Evolutionary conservation across 2,888 invertebrate species (phyloP).

Genomic region (Aricia artaxerxes): DNA sequence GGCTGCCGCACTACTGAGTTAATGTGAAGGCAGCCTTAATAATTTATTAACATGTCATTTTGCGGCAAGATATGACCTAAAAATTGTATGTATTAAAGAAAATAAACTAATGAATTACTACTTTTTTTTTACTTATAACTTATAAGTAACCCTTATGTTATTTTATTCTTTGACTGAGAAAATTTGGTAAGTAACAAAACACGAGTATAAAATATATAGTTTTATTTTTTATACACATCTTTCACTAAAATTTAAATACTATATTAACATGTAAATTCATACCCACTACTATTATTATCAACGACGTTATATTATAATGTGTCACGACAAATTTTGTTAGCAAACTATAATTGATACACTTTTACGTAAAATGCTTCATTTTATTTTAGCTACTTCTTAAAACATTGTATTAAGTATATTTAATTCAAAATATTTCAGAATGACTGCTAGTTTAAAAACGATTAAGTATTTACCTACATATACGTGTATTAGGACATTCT

Average conservation of each 20-base stretch:
- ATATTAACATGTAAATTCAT: background rate
- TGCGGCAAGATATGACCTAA: background rate
- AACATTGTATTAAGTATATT: background rate
- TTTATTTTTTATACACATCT: conserved; percentile 21
- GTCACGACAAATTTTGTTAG: conserved; percentile 9
- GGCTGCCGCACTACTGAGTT: too few species aligned
- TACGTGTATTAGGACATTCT: too few species aligned
- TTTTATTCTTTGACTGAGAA: background rate
- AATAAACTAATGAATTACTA: conserved; percentile 2
- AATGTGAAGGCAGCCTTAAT: background rate
- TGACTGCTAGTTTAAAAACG: background rate
- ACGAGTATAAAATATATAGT: conserved; percentile 2
- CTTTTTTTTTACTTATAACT: background rate
- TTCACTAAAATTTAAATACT: conserved; percentile 10
- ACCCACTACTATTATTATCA: background rate
- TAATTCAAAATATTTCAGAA: background rate
- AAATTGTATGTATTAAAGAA: background rate
- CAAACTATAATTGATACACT: background rate
- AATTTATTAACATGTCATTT: background rate
- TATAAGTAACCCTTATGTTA: background rate
- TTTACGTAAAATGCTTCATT: background rate
- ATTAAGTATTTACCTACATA: too few species aligned
- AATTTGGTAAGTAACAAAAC: background rate
- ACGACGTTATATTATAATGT: background rate
- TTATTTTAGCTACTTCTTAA: background rate